phyloP scores from a whole-genome alignment of 2,888 invertebrate genomes.

The Nomada ferruginata region DNA sequence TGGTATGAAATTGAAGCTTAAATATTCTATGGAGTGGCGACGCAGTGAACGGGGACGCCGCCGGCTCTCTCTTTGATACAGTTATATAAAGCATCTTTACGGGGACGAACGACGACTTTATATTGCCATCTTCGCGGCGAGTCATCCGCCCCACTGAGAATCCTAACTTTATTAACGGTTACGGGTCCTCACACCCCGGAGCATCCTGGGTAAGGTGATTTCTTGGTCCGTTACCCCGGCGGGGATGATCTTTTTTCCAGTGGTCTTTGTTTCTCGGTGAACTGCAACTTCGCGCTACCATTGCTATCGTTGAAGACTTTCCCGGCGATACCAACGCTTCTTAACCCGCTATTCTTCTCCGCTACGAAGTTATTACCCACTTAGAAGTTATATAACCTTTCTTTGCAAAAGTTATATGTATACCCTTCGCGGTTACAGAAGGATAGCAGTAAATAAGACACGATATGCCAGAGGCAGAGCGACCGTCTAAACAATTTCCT shows the following conservation, averaged over 20 bases:
- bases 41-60: conserved; percentile 59
- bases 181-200: background rate
- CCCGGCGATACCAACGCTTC: background rate
- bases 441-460: too few relatives aligned
- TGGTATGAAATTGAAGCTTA: conserved; percentile 83
- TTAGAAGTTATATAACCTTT: too few relatives aligned
- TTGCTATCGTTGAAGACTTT: too few relatives aligned
- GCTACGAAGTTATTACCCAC: too few relatives aligned
- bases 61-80: conserved; percentile 75
- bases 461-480: too few relatives aligned
- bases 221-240: conserved; percentile 14
- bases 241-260: background rate
- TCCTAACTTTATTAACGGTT: conserved; percentile 81
- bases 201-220: conserved; percentile 31
- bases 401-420: too few relatives aligned
- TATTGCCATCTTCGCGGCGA: conserved; percentile 78
- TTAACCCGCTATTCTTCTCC: background rate
- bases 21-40: conserved; percentile 83
- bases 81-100: conserved; percentile 83
- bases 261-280: background rate
- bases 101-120: conserved; percentile 76
- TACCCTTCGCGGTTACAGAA: too few relatives aligned
- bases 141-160: conserved; percentile 76
- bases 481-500: too few relatives aligned
- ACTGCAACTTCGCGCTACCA: background rate